Percentiles rank a stretch among this genome's conserved stretches.
These are phyloP conservation scores for Liasis olivaceus DNA, from an alignment of 2,797 vertebrate species.

Conservation along the genomic window DNA sequence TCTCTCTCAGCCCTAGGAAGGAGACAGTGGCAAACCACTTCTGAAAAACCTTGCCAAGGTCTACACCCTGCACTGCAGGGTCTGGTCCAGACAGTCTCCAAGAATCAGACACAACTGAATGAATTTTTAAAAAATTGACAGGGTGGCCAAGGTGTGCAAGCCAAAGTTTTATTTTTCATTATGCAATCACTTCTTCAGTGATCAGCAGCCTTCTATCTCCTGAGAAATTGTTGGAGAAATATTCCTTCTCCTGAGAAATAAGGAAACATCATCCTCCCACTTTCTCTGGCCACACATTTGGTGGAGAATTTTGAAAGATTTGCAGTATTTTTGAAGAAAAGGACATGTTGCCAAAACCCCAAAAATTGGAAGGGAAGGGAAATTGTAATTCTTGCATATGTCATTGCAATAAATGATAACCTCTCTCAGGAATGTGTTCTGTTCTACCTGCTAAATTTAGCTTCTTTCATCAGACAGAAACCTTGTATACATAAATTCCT, in stretches of 20 bases:
- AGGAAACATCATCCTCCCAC: background rate
- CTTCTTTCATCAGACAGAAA: conserved; percentile 48
- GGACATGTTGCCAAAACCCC: background rate
- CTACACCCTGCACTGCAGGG: too few relatives aligned
- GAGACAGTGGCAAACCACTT: too few relatives aligned
- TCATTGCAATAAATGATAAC: conserved; percentile 53
- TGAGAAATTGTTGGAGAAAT: background rate
- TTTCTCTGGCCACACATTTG: background rate
- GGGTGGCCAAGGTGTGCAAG: too few relatives aligned
- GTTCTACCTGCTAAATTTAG: conserved; percentile 64
- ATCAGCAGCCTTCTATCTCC: too few relatives aligned
- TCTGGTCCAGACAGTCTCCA: too few relatives aligned
- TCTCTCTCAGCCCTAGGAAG: too few relatives aligned
- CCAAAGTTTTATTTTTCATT: too few relatives aligned
- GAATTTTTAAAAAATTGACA: too few relatives aligned
- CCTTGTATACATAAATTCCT: conserved; percentile 18
- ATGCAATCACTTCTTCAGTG: too few relatives aligned
- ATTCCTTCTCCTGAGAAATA: background rate
- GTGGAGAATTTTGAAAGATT: background rate
- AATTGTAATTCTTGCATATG: conserved; percentile 23
- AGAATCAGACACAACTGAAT: too few relatives aligned
- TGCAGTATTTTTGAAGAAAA: background rate
- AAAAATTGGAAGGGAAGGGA: background rate
- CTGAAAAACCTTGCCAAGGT: too few relatives aligned
- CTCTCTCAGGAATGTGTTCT: conserved; percentile 43